A percentile compares a stretch with the other conserved stretches of the same genome.
phyloP scores from a whole-genome alignment of 2,888 invertebrate genomes.

The Drosophila stalkeri region DNA sequence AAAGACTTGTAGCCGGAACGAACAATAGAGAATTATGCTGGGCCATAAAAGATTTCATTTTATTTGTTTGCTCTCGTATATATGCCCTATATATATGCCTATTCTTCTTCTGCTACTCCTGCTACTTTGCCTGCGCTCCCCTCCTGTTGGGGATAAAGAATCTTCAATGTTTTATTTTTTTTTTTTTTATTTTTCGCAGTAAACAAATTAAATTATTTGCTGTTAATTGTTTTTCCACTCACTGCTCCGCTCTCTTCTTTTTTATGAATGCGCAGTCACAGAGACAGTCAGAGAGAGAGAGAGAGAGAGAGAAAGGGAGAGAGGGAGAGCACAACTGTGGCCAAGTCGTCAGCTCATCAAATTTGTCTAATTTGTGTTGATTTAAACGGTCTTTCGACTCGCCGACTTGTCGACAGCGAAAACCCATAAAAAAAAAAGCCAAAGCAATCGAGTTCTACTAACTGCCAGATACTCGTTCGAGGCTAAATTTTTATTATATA shows the following conservation, averaged over 20 bases:
- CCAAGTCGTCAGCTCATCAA: constrained; percentile 61
- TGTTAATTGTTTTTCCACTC: constrained; percentile 61
- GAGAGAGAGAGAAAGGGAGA: background rate
- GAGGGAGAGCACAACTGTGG: background rate
- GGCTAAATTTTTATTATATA: background rate
- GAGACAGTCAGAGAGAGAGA: no score
- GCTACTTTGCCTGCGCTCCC: background rate
- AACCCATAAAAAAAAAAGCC: constrained; percentile 33
- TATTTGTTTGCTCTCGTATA: constrained; percentile 35
- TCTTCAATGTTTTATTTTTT: constrained; percentile 5
- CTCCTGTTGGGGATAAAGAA: background rate
- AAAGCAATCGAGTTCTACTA: background rate
- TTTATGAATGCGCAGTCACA: constrained; percentile 38
- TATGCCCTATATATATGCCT: background rate
- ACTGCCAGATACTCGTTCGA: background rate
- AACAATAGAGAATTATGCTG: constrained; percentile 45
- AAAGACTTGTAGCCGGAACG: constrained; percentile 9
- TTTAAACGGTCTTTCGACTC: constrained; percentile 61
- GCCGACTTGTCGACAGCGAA: constrained; percentile 14
- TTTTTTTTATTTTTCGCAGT: constrained; percentile 39
- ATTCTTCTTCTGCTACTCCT: background rate
- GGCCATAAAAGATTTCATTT: constrained; percentile 56
- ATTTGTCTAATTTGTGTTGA: constrained; percentile 72
- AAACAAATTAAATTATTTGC: constrained; percentile 73
- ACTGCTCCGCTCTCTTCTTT: background rate